Percentiles rank a stretch among this genome's conserved stretches.
Evolutionary conservation across 2,888 invertebrate genomes (phyloP).

Genomic region (Lycia hirtaria): DNA sequence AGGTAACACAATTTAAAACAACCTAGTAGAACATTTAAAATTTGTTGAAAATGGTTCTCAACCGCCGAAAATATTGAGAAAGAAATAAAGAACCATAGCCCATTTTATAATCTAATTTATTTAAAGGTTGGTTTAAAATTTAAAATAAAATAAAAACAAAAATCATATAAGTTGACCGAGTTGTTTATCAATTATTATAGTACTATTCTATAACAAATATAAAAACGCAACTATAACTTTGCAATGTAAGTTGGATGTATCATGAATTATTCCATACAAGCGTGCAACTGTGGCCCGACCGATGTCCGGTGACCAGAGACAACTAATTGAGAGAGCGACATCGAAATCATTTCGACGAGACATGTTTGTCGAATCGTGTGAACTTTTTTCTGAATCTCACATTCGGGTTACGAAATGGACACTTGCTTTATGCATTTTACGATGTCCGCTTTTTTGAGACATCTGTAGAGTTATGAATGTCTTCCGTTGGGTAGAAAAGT

Average conservation of each 20-base stretch:
- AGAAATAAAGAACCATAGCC: no score
- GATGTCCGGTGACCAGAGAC: slow-evolving; percentile 69
- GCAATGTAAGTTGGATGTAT: slow-evolving; percentile 59
- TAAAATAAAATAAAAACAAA: no score
- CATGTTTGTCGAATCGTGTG: slow-evolving; percentile 72
- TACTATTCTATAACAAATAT: no score
- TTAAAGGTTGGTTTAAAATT: no score
- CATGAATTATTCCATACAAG: slow-evolving; percentile 76
- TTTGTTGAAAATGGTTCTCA: no score
- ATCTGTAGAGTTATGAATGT: slow-evolving; percentile 14
- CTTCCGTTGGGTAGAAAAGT: slow-evolving; percentile 10
- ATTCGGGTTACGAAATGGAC: slow-evolving; percentile 45
- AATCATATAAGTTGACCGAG: no score
- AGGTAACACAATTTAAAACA: no score
- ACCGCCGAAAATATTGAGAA: no score
- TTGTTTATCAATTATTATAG: no score
- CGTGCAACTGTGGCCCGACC: slow-evolving; percentile 44
- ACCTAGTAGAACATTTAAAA: no score
- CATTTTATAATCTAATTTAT: no score
- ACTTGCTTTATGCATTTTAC: slow-evolving; percentile 39
- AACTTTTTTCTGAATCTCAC: slow-evolving; percentile 67
- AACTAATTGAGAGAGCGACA: slow-evolving; percentile 75
- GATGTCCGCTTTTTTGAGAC: slow-evolving; percentile 27
- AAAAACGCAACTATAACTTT: no score
- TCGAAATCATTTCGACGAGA: slow-evolving; percentile 3